These are phyloP conservation scores for Muscina levida DNA, from an alignment of 2,888 invertebrate genomes.

Conservation along the genomic window DNA sequence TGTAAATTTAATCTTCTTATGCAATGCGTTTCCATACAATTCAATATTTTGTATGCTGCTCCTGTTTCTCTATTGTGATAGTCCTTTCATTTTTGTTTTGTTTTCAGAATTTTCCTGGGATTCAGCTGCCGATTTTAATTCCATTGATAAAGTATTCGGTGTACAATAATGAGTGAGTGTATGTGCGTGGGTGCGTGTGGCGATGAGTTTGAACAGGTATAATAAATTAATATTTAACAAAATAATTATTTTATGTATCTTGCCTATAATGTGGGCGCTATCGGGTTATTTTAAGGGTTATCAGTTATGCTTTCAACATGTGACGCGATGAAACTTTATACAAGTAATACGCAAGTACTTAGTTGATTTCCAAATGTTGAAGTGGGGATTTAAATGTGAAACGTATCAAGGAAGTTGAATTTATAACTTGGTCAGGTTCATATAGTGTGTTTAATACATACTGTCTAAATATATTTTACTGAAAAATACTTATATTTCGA, in stretches of 20 bases:
- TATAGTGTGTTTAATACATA: too few species aligned
- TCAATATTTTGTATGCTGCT: conserved; percentile 24
- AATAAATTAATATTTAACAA: conserved; percentile 58
- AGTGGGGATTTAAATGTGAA: too few species aligned
- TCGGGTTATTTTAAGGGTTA: too few species aligned
- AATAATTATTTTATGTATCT: conserved; percentile 50
- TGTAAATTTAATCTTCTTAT: conserved; percentile 58
- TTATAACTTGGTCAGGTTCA: too few species aligned
- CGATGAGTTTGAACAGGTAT: conserved; percentile 24
- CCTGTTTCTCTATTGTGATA: neutral
- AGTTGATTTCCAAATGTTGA: too few species aligned
- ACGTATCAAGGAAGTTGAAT: too few species aligned
- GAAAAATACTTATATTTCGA: too few species aligned
- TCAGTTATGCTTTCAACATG: too few species aligned
- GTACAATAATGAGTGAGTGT: neutral
- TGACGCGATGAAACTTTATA: too few species aligned
- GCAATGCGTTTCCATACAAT: conserved; percentile 37
- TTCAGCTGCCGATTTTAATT: conserved; percentile 52
- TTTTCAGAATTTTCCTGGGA: conserved; percentile 1
- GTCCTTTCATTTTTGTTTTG: conserved; percentile 4
- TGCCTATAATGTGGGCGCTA: neutral
- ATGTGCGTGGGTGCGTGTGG: conserved; percentile 2
- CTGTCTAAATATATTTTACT: too few species aligned
- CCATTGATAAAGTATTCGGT: conserved; percentile 50
- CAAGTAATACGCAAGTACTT: too few species aligned